Conservation (phyloP, 2,113 vertebrate species). For the Cephalopholis sonnerati region DNA sequence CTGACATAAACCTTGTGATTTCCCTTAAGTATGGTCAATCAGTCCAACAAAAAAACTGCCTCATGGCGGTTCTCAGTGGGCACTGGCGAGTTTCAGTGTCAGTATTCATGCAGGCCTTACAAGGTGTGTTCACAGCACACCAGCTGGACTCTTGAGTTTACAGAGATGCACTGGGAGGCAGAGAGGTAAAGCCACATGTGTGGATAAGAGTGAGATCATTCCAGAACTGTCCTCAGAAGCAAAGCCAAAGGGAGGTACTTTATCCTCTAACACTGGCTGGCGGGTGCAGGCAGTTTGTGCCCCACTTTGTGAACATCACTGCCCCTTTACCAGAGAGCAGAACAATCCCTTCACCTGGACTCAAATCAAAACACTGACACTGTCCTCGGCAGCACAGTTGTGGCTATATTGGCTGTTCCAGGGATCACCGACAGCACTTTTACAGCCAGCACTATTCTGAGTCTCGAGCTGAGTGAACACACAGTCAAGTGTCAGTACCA, state of each 20-base stretch:
- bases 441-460: neutral
- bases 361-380: neutral
- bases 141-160: conserved; percentile 9
- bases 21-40: neutral
- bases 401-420: neutral
- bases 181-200: neutral
- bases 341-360: neutral
- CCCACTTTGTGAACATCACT: conserved; percentile 23
- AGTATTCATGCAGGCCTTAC: neutral
- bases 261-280: conserved; percentile 5
- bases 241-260: conserved; percentile 8
- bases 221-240: conserved; percentile 10
- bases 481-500: neutral
- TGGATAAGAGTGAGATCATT: conserved; percentile 2
- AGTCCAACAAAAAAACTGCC: conserved; percentile 12
- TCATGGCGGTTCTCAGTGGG: conserved; percentile 3
- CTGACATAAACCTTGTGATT: neutral
- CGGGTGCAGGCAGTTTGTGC: conserved; percentile 1
- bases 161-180: conserved; percentile 2
- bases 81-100: neutral
- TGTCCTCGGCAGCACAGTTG: conserved; percentile 1
- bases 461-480: conserved; percentile 11
- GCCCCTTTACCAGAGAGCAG: neutral
- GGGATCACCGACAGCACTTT: conserved; percentile 7
- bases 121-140: conserved; percentile 16